A percentile compares a stretch with the other conserved stretches of the same genome.
Conservation (phyloP, 2,888 invertebrate genomes). For the Aspidapion aeneum region DNA sequence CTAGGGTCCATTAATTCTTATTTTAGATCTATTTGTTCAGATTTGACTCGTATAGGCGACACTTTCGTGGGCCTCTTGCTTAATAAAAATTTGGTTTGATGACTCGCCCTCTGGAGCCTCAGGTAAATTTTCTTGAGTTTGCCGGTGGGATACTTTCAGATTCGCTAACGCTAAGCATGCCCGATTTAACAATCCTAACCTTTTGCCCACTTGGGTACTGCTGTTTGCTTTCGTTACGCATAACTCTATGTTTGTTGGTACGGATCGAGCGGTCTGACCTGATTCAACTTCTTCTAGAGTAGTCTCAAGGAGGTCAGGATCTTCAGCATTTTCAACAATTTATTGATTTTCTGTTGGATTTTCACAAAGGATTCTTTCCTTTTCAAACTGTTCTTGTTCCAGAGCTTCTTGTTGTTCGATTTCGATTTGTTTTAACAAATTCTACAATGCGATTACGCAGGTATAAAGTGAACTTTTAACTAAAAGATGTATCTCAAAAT, state of each 20-base stretch:
- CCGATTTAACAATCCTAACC: constrained; percentile 46
- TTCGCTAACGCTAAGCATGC: constrained; percentile 41
- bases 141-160: constrained; percentile 32
- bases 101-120: neutral
- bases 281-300: constrained; percentile 38
- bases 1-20: constrained; percentile 48
- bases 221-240: constrained; percentile 45
- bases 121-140: neutral
- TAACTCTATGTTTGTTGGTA: constrained; percentile 35
- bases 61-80: neutral
- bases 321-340: neutral
- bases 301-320: constrained; percentile 27
- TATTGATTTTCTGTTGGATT: neutral
- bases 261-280: constrained; percentile 36
- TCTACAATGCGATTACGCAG: no score
- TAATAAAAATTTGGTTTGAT: neutral
- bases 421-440: constrained; percentile 32
- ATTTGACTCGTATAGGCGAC: constrained; percentile 1
- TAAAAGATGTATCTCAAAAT: no score
- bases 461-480: no score
- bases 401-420: neutral
- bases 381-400: neutral
- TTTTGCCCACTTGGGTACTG: constrained; percentile 22
- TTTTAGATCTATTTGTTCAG: constrained; percentile 27
- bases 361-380: neutral